phyloP scores from a whole-genome alignment of 2,888 invertebrate genomes.

The Kryphioiulus occultus region DNA sequence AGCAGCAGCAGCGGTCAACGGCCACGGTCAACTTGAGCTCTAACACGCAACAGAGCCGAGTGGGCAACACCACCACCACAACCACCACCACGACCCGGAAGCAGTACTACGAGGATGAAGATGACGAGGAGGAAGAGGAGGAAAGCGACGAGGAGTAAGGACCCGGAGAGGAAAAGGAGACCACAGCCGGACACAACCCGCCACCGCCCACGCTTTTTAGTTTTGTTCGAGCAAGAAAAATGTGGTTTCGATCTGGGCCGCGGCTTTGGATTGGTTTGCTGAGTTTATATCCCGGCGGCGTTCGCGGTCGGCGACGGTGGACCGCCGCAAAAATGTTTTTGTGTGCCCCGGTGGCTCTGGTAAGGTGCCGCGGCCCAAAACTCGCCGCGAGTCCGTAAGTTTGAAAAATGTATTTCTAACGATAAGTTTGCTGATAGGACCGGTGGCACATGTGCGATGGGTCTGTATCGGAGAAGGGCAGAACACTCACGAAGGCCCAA shows the following conservation, averaged over 20 bases:
- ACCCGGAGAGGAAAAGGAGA: no score
- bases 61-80: constrained; percentile 11
- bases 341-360: background rate
- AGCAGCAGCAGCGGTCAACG: constrained; percentile 41
- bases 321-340: background rate
- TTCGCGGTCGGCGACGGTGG: background rate
- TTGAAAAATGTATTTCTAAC: no score
- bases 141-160: constrained; percentile 43
- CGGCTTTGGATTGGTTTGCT: constrained; percentile 33
- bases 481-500: no score
- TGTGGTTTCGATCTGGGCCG: background rate
- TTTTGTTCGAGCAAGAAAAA: background rate
- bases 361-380: background rate
- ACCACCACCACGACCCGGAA: constrained; percentile 47
- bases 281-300: background rate
- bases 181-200: background rate
- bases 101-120: constrained; percentile 53
- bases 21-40: constrained; percentile 18
- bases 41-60: constrained; percentile 4
- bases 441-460: no score
- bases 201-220: background rate
- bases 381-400: background rate
- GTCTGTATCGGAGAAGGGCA: no score
- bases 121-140: constrained; percentile 53
- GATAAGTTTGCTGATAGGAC: no score